Percentiles rank a stretch among this genome's conserved stretches.
phyloP scores from a whole-genome alignment of 64 coral and sea anemone genomes.

The Dendronephthya gigantea region DNA sequence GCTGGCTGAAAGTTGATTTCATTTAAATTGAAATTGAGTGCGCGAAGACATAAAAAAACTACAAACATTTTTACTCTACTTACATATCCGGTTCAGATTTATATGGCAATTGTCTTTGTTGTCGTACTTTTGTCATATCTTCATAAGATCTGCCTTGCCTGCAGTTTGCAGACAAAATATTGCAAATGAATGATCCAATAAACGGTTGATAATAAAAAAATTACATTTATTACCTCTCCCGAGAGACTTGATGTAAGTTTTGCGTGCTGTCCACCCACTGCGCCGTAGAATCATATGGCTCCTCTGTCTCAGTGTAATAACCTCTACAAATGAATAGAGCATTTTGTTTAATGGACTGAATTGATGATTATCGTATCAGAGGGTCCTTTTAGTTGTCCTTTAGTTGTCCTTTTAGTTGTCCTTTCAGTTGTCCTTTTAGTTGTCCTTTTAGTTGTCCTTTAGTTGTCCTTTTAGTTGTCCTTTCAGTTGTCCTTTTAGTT shows the following conservation, averaged over 20 bases:
- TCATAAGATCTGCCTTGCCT: not conserved
- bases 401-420: no score
- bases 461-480: no score
- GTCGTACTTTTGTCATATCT: not conserved
- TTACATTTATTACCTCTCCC: not conserved
- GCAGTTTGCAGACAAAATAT: not conserved
- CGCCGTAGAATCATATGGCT: conserved; percentile 1
- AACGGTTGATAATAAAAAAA: no score
- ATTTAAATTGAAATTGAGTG: not conserved
- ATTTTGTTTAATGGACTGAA: no score
- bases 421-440: no score
- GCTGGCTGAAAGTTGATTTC: not conserved
- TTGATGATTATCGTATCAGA: no score
- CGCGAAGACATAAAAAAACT: no score
- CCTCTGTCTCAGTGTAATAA: not conserved
- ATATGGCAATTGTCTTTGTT: not conserved
- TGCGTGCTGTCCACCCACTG: conserved; percentile 15
- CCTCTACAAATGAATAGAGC: not conserved
- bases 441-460: no score
- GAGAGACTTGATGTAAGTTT: not conserved
- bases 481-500: no score
- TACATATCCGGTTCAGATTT: conserved; percentile 13
- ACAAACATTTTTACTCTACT: no score
- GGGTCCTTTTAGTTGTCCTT: no score
- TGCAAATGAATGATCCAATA: no score